phyloP scores from a whole-genome alignment of 2,888 invertebrate genomes.

The Hipparchia semele region DNA sequence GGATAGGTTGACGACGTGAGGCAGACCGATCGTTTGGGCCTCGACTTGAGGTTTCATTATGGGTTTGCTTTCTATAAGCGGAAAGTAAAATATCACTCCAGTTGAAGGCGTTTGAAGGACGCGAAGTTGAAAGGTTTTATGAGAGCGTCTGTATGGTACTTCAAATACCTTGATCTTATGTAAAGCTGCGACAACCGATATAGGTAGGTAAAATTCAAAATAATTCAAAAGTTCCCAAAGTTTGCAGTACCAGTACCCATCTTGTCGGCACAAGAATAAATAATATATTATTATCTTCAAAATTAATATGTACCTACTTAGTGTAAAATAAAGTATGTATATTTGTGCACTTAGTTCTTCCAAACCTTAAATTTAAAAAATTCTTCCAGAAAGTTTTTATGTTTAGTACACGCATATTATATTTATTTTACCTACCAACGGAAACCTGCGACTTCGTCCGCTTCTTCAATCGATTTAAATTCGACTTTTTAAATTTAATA shows the following conservation, averaged over 20 bases:
- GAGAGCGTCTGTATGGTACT: neutral
- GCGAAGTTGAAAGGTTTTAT: constrained; percentile 3
- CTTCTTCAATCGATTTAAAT: too few species aligned
- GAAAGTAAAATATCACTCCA: constrained; percentile 20
- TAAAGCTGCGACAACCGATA: neutral
- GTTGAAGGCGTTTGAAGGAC: constrained; percentile 4
- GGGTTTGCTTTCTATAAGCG: constrained; percentile 34
- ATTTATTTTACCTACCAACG: too few species aligned
- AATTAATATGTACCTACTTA: too few species aligned
- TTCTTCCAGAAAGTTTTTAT: too few species aligned
- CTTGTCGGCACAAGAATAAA: too few species aligned
- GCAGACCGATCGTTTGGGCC: constrained; percentile 34
- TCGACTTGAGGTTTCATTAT: constrained; percentile 38
- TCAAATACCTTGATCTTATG: neutral
- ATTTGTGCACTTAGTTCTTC: too few species aligned
- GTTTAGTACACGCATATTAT: too few species aligned
- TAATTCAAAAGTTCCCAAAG: neutral
- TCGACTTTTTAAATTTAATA: too few species aligned
- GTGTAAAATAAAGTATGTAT: too few species aligned
- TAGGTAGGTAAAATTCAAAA: neutral
- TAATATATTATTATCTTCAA: too few species aligned
- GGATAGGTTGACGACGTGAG: constrained; percentile 39
- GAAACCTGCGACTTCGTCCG: too few species aligned
- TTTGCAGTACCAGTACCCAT: neutral
- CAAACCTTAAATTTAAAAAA: too few species aligned